phyloP scores from a whole-genome alignment of 2,113 vertebrate species.

The Sturnus vulgaris region DNA sequence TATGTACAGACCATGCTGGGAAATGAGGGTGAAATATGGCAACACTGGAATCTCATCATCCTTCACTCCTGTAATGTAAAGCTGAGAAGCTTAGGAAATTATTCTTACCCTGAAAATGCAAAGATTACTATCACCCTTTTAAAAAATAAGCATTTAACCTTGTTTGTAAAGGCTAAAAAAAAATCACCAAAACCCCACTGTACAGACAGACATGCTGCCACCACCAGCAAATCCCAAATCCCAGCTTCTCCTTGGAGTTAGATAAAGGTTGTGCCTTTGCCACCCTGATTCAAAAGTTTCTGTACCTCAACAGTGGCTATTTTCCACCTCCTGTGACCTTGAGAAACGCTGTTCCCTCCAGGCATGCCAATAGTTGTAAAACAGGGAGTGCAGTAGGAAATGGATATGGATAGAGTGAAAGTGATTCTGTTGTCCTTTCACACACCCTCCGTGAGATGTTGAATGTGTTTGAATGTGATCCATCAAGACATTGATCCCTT shows the following conservation, averaged over 20 bases:
- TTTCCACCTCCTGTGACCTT: slow-evolving; percentile 74
- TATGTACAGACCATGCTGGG: not conserved
- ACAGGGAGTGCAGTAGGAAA: slow-evolving; percentile 68
- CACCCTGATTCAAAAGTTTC: not conserved
- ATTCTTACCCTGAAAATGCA: not conserved
- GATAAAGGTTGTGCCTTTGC: not conserved
- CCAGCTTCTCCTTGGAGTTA: not conserved
- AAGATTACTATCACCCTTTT: not conserved
- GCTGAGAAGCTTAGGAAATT: not conserved
- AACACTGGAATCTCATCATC: accelerated
- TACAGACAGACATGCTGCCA: not conserved
- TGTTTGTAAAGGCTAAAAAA: not conserved
- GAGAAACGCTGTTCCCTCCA: slow-evolving; percentile 58
- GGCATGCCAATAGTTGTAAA: slow-evolving; percentile 76
- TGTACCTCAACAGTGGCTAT: slow-evolving; percentile 22
- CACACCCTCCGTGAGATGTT: slow-evolving; percentile 72
- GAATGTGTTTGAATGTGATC: slow-evolving; percentile 75
- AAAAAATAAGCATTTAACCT: not conserved
- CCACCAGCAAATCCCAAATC: not conserved
- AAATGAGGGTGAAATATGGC: accelerated
- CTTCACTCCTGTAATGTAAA: not conserved
- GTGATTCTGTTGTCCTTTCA: slow-evolving; percentile 75
- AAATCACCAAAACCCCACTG: not conserved
- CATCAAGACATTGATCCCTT: slow-evolving; percentile 77
- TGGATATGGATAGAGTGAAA: slow-evolving; percentile 76